Evolutionary conservation across 2,888 invertebrate species (phyloP).

Genomic region (Bellardia bayeri): DNA sequence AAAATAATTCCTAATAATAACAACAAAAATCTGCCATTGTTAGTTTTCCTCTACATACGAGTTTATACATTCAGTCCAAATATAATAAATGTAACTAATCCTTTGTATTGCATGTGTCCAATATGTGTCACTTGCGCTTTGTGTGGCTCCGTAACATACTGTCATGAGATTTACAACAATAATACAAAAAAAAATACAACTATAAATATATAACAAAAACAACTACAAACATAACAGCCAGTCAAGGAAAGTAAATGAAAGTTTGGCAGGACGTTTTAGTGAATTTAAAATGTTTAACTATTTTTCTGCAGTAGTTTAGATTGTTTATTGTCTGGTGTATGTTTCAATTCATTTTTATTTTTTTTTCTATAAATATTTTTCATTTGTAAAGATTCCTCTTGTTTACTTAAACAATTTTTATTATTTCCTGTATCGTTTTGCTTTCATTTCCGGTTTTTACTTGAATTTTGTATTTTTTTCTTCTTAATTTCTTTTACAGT

Average conservation of each 20-base stretch:
- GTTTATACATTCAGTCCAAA: not conserved
- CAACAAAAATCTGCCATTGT: not conserved
- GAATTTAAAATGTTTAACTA: not conserved
- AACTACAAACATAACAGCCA: not conserved
- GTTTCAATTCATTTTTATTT: not conserved
- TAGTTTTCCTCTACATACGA: not conserved
- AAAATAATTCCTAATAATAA: constrained; percentile 2
- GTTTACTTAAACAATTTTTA: constrained; percentile 13
- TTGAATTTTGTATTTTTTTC: constrained; percentile 43
- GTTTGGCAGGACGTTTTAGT: not conserved
- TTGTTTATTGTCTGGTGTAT: not conserved
- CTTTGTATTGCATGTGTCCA: constrained; percentile 53
- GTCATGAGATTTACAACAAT: constrained; percentile 8
- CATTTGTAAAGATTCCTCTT: not conserved
- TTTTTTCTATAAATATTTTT: not conserved
- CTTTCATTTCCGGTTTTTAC: constrained; percentile 38
- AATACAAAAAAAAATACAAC: not conserved
- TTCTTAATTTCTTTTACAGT: constrained; percentile 81
- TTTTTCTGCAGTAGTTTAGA: not conserved
- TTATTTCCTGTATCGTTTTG: constrained; percentile 50
- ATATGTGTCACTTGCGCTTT: constrained; percentile 38
- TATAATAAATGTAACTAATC: constrained; percentile 26
- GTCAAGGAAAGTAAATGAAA: not conserved
- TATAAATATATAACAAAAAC: not conserved
- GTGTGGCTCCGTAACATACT: constrained; percentile 8